Evolutionary conservation across 1,140 invertebrate species (phyloP).

Genomic region (Gonioctena quinquepunctata): DNA sequence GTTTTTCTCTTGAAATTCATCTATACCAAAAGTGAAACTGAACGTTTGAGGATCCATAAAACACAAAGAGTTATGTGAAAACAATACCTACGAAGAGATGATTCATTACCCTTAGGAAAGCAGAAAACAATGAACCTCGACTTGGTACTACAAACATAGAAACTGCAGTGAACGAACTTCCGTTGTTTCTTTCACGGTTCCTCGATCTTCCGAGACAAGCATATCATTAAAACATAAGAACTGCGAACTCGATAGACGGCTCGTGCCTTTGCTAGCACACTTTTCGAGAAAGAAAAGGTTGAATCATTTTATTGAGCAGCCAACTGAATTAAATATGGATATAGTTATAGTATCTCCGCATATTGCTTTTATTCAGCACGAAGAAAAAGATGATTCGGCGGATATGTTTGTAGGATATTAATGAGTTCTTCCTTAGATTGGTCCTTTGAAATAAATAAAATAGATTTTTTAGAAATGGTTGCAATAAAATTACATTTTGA

Average conservation of each 20-base stretch:
- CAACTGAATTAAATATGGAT: background rate
- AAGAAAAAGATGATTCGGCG: too few relatives aligned
- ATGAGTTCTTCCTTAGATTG: background rate
- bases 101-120: background rate
- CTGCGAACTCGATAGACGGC: background rate
- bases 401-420: background rate
- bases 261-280: slow-evolving; percentile 16
- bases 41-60: background rate
- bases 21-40: background rate
- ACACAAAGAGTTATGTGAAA: background rate
- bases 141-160: slow-evolving; percentile 31
- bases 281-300: slow-evolving; percentile 1
- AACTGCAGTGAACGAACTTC: slow-evolving; percentile 48
- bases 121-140: background rate
- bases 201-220: slow-evolving; percentile 53
- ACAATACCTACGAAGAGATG: background rate
- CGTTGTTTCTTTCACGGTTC: slow-evolving; percentile 55
- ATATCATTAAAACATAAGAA: slow-evolving; percentile 34
- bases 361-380: background rate
- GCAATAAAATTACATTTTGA: too few relatives aligned
- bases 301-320: background rate
- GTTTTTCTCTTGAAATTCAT: too few relatives aligned
- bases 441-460: background rate
- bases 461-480: too few relatives aligned
- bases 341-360: background rate